These are phyloP conservation scores for Ptilodon capucinus DNA, from an alignment of 2,888 invertebrate genomes.

Conservation along the genomic window DNA sequence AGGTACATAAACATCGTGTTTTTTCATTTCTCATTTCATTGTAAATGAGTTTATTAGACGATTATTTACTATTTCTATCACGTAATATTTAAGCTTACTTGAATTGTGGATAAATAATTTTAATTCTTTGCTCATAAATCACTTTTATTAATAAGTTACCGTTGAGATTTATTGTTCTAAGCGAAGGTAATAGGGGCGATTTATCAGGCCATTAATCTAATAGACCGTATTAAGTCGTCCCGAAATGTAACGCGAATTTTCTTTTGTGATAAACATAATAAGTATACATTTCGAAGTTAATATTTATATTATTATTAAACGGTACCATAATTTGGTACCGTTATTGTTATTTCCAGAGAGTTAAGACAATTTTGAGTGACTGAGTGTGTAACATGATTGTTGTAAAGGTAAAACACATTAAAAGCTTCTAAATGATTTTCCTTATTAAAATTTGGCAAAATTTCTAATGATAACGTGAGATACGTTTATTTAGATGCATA, in stretches of 20 bases:
- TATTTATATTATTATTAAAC: too few relatives aligned
- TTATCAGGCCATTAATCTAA: conserved; percentile 49
- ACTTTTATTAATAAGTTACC: conserved; percentile 42
- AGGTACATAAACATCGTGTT: neutral
- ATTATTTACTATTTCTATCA: neutral
- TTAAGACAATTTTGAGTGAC: too few relatives aligned
- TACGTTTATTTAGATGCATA: too few relatives aligned
- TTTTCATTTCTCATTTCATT: too few relatives aligned
- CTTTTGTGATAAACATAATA: neutral
- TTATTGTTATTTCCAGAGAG: neutral
- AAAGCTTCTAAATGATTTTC: conserved; percentile 30
- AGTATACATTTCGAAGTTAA: too few relatives aligned
- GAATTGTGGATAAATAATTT: conserved; percentile 32
- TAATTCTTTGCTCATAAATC: conserved; percentile 40
- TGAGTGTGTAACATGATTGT: conserved; percentile 9
- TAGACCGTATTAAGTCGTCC: conserved; percentile 36
- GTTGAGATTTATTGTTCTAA: conserved; percentile 41
- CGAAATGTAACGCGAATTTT: conserved; percentile 15
- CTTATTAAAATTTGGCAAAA: too few relatives aligned
- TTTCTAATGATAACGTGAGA: too few relatives aligned
- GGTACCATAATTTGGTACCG: neutral
- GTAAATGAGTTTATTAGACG: too few relatives aligned
- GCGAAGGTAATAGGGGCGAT: conserved; percentile 43
- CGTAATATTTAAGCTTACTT: conserved; percentile 12
- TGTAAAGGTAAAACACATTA: conserved; percentile 11